Evolutionary conservation across 2,113 vertebrate genomes (phyloP).

Genomic region (Leucopsar rothschildi): DNA sequence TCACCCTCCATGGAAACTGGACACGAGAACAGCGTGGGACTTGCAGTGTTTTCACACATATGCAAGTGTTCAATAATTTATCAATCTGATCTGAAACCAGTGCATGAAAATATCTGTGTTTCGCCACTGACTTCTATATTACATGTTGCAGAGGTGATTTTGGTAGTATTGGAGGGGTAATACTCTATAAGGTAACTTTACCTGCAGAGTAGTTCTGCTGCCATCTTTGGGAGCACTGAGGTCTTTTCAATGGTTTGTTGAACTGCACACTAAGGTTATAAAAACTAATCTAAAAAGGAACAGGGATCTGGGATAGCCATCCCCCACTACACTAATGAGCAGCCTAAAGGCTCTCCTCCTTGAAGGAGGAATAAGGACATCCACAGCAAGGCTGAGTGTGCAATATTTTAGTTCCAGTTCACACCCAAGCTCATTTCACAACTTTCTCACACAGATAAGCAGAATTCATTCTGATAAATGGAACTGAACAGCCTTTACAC

Average conservation of each 20-base stretch:
- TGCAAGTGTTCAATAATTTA: not conserved
- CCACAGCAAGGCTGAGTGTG: not conserved
- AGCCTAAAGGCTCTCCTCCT: not conserved
- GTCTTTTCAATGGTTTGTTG: not conserved
- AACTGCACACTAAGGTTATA: not conserved
- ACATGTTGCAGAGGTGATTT: fast-evolving
- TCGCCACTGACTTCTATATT: not conserved
- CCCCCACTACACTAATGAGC: not conserved
- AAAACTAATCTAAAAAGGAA: not conserved
- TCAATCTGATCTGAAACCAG: not conserved
- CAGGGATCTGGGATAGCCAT: not conserved
- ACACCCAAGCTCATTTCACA: not conserved
- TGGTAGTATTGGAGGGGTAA: not conserved
- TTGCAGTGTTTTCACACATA: not conserved
- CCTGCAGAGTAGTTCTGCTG: not conserved
- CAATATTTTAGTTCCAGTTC: not conserved
- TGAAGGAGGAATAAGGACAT: not conserved
- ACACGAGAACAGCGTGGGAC: fast-evolving
- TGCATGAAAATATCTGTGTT: not conserved
- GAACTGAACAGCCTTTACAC: not conserved
- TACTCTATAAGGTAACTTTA: fast-evolving
- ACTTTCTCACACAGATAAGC: not conserved
- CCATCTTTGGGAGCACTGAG: not conserved
- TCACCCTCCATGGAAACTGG: not conserved
- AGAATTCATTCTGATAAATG: not conserved